Conservation (phyloP, 2,888 invertebrate species). For the Anarsia innoxiella region DNA sequence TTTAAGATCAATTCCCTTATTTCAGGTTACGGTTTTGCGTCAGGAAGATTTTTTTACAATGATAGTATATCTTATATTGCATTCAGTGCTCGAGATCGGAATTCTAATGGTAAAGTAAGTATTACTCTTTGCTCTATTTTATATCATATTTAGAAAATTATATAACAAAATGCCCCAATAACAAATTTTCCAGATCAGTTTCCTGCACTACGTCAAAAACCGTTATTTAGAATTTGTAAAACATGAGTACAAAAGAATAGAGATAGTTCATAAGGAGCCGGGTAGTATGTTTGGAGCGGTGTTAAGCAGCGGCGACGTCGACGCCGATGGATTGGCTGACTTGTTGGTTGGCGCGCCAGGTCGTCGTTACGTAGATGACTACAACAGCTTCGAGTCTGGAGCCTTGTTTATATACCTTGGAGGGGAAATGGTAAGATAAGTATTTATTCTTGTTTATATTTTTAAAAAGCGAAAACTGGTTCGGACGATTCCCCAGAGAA, state of each 20-base stretch:
- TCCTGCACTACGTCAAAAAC: constrained; percentile 18
- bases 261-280: constrained; percentile 38
- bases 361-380: constrained; percentile 23
- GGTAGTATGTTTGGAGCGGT: constrained; percentile 76
- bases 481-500: no score
- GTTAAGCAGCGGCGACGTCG: constrained; percentile 60
- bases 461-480: no score
- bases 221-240: not conserved
- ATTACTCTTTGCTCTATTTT: not conserved
- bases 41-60: constrained; percentile 28
- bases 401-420: constrained; percentile 66
- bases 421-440: constrained; percentile 30
- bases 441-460: no score
- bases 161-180: not conserved
- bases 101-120: not conserved
- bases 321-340: constrained; percentile 70
- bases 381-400: constrained; percentile 58
- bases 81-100: constrained; percentile 19
- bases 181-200: constrained; percentile 23
- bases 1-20: no score
- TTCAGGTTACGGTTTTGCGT: constrained; percentile 26
- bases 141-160: not conserved
- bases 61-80: constrained; percentile 26
- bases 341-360: constrained; percentile 77
- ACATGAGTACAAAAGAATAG: no score